Percentiles rank a stretch among this genome's conserved stretches.
Conservation (phyloP, 1,140 invertebrate genomes). For the Melipona quadrifasciata region DNA sequence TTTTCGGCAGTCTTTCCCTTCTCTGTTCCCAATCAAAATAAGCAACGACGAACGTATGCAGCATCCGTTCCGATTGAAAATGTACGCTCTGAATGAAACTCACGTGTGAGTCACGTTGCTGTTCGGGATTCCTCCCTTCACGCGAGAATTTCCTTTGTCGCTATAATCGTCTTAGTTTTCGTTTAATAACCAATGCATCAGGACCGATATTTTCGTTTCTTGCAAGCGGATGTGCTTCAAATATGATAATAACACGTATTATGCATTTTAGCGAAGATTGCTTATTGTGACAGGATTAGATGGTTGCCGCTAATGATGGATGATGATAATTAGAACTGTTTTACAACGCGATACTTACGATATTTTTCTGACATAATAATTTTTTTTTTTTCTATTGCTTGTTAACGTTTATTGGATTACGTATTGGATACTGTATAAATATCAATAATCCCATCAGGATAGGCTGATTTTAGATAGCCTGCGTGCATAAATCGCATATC, state of each 20-base stretch:
- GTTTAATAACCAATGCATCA: background rate
- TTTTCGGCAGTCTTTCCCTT: background rate
- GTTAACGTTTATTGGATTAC: background rate
- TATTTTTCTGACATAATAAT: background rate
- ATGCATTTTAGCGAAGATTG: background rate
- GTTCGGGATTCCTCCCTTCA: background rate
- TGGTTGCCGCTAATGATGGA: background rate
- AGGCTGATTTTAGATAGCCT: background rate
- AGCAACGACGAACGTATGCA: conserved; percentile 31
- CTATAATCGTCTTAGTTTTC: background rate
- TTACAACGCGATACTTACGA: background rate
- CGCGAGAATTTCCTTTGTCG: background rate
- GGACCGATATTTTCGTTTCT: background rate
- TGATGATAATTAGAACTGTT: background rate
- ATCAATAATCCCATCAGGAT: background rate
- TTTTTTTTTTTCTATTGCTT: background rate
- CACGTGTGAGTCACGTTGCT: conserved; percentile 27
- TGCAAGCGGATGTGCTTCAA: background rate
- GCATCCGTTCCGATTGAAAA: conserved; percentile 14
- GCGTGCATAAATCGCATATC: conserved; percentile 4
- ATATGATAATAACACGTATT: background rate
- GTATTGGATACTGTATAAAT: background rate
- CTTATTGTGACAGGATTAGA: background rate
- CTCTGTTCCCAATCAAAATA: conserved; percentile 22
- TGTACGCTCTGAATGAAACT: conserved; percentile 5